phyloP scores from a whole-genome alignment of 2,113 vertebrate species.

The Columba livia region DNA sequence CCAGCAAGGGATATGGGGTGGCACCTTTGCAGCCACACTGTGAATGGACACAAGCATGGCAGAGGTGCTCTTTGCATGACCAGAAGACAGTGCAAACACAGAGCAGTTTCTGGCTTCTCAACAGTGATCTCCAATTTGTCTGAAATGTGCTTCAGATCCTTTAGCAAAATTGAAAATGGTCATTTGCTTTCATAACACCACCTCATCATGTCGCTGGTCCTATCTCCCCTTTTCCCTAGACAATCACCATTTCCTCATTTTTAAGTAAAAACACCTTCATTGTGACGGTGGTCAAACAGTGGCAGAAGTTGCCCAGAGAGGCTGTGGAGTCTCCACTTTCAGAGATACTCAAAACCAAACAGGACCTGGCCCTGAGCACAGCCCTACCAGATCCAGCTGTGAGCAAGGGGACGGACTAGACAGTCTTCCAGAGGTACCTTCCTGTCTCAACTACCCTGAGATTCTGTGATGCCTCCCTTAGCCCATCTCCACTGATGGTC shows the following conservation, averaged over 20 bases:
- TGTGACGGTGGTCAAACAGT: not conserved
- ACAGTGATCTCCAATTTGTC: not conserved
- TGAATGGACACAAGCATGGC: not conserved
- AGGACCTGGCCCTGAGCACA: not conserved
- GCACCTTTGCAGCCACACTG: not conserved
- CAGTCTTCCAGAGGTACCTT: not conserved
- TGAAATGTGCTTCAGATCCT: not conserved
- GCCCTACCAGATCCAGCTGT: not conserved
- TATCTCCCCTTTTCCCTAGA: not conserved
- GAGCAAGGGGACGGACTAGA: not conserved
- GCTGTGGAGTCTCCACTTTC: not conserved
- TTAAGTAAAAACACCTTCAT: not conserved
- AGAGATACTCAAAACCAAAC: not conserved
- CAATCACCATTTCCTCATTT: not conserved
- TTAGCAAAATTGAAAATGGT: not conserved
- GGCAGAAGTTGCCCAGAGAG: not conserved
- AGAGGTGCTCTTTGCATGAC: not conserved
- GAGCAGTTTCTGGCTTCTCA: not conserved
- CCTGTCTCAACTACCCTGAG: not conserved
- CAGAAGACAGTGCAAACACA: not conserved
- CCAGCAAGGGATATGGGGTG: not conserved
- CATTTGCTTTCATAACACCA: not conserved
- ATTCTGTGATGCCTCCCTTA: not conserved
- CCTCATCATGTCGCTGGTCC: not conserved
- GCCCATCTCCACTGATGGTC: not conserved